Base-by-base conservation (phyloP, 2,888 invertebrate species). In the Pristionchus maxplancki region DNA sequence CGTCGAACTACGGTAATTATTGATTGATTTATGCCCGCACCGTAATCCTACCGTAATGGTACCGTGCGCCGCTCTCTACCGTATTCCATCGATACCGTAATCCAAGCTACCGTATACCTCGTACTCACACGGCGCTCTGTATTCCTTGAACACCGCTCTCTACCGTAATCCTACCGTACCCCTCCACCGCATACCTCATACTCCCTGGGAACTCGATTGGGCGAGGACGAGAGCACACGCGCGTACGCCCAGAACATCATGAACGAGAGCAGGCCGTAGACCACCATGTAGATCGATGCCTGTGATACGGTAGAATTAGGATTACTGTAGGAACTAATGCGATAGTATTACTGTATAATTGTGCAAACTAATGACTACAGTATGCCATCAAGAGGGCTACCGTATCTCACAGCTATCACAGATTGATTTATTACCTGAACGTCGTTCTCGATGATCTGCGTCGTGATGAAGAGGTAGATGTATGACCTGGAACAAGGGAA, bases 211-310 rank as follows among this genome's bases (percentile, higher is more conserved):
- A 84, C 84, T 40, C 84, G 58, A 17, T 11, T 8, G 84, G 40
- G 62, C n/a, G 37, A 28, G 8, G 84, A 20, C 3, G 15, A 40
- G 62, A 84, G 24, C 37, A 62, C 40, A n/a, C 62, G 84, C 3
- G 31, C 40, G 84, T 44, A 48, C 37, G 84, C n/a, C 84, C 84
- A 84, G 37, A 84, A 9, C 58, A 84, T 58, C 84, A 84, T 84
- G 84, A 84, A 84, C 24, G 62, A 34, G 62, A 84, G n/a, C n/a
- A 84, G 40, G 11, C 24, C 62, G 84, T 84, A 84, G 62, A 62
- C 31, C 37, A 84, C 62, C 58, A 62, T 24, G 84, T 84, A 84
- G 37, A 84, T 37, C 13, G 84, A 58, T 5, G 62, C 62, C 84
- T 84, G 71, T 71, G 28, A 11, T 58, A 64, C 64, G 28, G 64